Evolutionary conservation across 2,797 vertebrate species (phyloP).

Genomic region (Iguana delicatissima): DNA sequence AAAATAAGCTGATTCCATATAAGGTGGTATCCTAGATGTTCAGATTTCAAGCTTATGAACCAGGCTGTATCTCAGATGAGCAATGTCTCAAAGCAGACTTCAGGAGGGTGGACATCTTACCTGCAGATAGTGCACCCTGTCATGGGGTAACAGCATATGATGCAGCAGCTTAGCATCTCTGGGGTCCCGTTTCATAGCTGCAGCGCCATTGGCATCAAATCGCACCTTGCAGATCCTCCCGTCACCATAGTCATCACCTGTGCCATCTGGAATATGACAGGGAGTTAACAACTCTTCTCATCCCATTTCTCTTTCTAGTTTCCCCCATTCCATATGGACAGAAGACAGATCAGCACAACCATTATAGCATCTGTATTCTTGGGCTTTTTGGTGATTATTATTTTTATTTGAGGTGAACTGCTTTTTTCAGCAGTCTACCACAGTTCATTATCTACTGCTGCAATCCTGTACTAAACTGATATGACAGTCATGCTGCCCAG

Average conservation of each 20-base stretch:
- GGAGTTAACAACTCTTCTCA: neutral
- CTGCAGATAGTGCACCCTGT: slow-evolving; percentile 84
- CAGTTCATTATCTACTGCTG: neutral
- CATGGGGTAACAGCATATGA: slow-evolving; percentile 83
- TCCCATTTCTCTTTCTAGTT: neutral
- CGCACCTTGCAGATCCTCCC: slow-evolving; percentile 83
- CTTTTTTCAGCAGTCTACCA: neutral
- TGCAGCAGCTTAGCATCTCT: slow-evolving; percentile 81
- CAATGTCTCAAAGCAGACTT: too few species aligned
- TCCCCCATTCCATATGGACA: neutral
- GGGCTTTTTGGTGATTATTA: neutral
- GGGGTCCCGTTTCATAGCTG: slow-evolving; percentile 77
- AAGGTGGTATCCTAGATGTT: neutral
- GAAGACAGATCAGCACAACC: neutral
- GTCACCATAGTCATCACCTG: slow-evolving; percentile 80
- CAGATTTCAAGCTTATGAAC: neutral
- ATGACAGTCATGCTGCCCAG: too few species aligned
- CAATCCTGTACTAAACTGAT: neutral
- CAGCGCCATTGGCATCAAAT: slow-evolving; percentile 82
- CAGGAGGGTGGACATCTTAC: slow-evolving; percentile 59
- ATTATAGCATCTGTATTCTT: neutral
- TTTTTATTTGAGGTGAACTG: too few species aligned
- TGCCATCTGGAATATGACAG: slow-evolving; percentile 74
- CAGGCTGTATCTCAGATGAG: neutral
- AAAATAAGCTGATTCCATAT: neutral